Evolutionary conservation across 2,113 vertebrate species (phyloP).

Genomic region (Calidris pygmaea): DNA sequence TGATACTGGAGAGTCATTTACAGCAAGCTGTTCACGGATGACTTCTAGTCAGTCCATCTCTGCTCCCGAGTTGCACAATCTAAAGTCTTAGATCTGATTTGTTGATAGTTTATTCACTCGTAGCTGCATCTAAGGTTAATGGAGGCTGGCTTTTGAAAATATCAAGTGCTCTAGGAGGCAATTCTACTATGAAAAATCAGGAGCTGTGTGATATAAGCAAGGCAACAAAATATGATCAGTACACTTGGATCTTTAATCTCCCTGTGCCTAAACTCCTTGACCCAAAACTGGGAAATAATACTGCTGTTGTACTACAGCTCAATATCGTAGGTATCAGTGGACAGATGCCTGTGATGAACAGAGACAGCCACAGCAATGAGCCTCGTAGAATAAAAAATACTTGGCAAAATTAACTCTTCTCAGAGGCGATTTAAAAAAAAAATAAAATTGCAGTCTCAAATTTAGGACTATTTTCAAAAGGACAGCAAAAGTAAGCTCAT

Average conservation of each 20-base stretch:
- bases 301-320: neutral
- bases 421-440: neutral
- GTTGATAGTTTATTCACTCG: neutral
- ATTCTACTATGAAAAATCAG: neutral
- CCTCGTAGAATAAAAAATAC: neutral
- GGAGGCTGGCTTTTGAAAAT: neutral
- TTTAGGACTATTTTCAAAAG: neutral
- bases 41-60: neutral
- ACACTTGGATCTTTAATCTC: neutral
- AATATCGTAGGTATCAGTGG: neutral
- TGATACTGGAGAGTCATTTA: neutral
- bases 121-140: neutral
- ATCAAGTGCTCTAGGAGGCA: neutral
- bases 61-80: neutral
- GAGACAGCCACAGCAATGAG: neutral
- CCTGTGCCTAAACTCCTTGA: neutral
- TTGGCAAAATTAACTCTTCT: neutral
- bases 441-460: neutral
- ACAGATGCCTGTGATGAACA: neutral
- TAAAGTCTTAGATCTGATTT: neutral
- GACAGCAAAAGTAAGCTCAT: neutral
- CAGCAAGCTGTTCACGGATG: neutral
- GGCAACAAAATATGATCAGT: neutral
- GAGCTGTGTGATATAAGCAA: neutral
- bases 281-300: neutral